Evolutionary conservation across 2,888 invertebrate genomes (phyloP), one percentile per base, ranked within the genome.

Genomic region (Tetranychus piercei): DNA sequence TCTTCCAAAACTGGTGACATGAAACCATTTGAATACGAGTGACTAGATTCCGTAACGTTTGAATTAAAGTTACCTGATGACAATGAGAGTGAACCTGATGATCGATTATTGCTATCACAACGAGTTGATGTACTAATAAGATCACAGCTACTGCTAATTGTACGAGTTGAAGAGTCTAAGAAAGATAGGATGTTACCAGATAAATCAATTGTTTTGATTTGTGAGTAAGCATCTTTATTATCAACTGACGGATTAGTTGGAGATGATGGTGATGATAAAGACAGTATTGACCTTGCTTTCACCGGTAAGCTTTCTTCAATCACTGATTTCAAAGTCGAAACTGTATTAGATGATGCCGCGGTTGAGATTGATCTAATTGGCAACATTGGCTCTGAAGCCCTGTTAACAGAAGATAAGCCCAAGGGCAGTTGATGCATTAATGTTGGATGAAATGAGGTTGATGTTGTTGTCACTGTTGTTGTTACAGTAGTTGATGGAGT

Each of bases 371-470:
- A 55, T 55, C 9, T 15, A 55, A 15, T 55, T 15, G 55, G 55
- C 15, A 55, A 55, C 69, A 69, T 23, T 69, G 69, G 69, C 22
- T 69, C 69, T 69, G 69, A 69, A 22, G 69, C 34, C 20, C 9
- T 11, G 20, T 8, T 69, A 11, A 11, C 69, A 6, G 69, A 69
- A 23, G 69, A 69, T 55, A 55, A 55, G 55, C 55, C 55, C 55
- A 55, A 15, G 15, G 55, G 55, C 55, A 55, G 15, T 55, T 55
- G 55, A 55, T 55, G 55, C 11, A 55, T 55, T 55, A 55, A 55
- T 15, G 9, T 55, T 55, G 55, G 15, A 55, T 55, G 9, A 55
- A 55, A 55, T 55, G 55, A 55, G 55, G 55, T 55, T 55, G 55
- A 15, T 55, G 55, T 55, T 55, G 55, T 55, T 55, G 55, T 55